Evolutionary conservation across 2,113 vertebrate species (phyloP).

Genomic region (Pelecanoides urinatrix): DNA sequence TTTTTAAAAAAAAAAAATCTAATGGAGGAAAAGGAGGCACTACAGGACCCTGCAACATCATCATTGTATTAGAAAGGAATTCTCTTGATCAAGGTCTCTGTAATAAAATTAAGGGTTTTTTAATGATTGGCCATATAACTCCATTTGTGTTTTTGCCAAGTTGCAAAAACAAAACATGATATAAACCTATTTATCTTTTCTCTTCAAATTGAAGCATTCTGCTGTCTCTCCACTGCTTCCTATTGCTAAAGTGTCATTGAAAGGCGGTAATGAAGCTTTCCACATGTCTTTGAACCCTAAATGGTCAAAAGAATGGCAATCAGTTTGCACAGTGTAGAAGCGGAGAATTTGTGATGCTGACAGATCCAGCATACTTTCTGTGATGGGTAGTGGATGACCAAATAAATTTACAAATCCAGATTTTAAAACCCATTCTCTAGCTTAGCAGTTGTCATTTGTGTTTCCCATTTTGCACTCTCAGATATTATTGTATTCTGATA

Average conservation of each 20-base stretch:
- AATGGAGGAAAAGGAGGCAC: slow-evolving; percentile 26
- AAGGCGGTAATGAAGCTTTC: slow-evolving; percentile 15
- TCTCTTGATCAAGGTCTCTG: slow-evolving; percentile 20
- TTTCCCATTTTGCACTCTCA: neutral
- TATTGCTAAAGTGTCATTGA: slow-evolving; percentile 9
- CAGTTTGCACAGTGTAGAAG: neutral
- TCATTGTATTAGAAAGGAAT: slow-evolving; percentile 19
- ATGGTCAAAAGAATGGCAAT: neutral
- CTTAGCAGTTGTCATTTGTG: neutral
- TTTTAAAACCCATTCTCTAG: neutral
- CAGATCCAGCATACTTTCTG: neutral
- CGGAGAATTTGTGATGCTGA: neutral
- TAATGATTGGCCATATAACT: slow-evolving; percentile 28
- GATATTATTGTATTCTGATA: neutral
- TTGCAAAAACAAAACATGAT: neutral
- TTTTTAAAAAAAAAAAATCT: neutral
- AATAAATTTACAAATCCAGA: neutral
- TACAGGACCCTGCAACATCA: neutral
- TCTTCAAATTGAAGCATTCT: slow-evolving; percentile 1
- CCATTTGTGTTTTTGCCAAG: slow-evolving; percentile 46
- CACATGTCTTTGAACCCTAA: neutral
- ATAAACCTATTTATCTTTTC: slow-evolving; percentile 48
- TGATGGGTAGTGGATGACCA: neutral
- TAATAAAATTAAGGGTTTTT: slow-evolving; percentile 48
- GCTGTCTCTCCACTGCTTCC: neutral